phyloP scores from a whole-genome alignment of 2,797 vertebrate species.

The Notoglanidium macrostoma region DNA sequence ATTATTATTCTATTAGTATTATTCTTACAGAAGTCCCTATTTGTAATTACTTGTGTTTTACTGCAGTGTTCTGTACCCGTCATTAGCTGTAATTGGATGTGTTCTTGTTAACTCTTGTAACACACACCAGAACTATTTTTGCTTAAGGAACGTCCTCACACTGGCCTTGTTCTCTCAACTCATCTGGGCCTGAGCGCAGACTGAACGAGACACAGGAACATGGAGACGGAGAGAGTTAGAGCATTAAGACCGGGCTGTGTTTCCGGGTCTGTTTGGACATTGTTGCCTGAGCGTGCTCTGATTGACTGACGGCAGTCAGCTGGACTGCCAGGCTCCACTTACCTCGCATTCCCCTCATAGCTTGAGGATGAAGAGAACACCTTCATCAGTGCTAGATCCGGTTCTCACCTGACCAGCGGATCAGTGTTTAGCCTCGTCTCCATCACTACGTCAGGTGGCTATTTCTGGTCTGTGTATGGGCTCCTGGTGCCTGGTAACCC shows the following conservation, averaged over 20 bases:
- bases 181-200: not conserved
- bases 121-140: slow-evolving; percentile 36
- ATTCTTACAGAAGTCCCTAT: not conserved
- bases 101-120: slow-evolving; percentile 15
- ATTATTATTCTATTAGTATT: not conserved
- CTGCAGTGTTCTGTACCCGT: not conserved
- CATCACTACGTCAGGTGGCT: slow-evolving; percentile 27
- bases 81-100: not conserved
- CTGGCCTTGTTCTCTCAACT: not conserved
- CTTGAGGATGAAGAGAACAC: not conserved
- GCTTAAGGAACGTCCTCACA: not conserved
- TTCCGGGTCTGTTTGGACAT: not conserved
- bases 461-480: slow-evolving; percentile 33
- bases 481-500: slow-evolving; percentile 31
- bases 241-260: not conserved
- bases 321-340: not conserved
- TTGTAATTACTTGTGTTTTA: not conserved
- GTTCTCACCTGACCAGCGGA: slow-evolving; percentile 16
- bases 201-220: not conserved
- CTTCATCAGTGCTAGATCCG: not conserved
- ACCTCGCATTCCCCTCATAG: slow-evolving; percentile 20
- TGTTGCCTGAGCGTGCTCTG: not conserved
- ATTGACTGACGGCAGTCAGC: slow-evolving; percentile 39
- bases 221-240: not conserved
- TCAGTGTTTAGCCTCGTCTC: slow-evolving; percentile 3